These are phyloP conservation scores for Mus spicilegus DNA, from an alignment of 2,113 vertebrate genomes.

Conservation along the genomic window DNA sequence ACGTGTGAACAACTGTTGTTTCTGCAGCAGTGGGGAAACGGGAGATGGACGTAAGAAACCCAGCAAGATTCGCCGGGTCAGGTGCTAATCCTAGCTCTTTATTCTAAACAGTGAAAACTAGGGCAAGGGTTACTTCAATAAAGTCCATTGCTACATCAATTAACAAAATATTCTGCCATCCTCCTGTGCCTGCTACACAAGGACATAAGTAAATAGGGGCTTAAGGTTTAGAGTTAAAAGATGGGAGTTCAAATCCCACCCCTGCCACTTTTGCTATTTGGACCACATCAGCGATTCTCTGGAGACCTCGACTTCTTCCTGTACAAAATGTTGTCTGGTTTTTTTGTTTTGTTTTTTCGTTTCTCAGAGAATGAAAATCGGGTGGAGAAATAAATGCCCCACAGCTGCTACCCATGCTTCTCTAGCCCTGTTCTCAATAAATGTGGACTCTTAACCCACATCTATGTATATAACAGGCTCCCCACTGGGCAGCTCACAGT, in stretches of 20 bases:
- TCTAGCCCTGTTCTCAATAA: not conserved
- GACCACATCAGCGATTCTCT: not conserved
- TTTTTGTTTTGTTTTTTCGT: not conserved
- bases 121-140: not conserved
- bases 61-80: not conserved
- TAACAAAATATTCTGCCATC: not conserved
- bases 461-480: not conserved
- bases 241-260: not conserved
- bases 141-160: not conserved
- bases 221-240: not conserved
- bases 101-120: not conserved
- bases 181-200: not conserved
- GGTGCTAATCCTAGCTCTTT: not conserved
- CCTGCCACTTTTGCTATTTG: not conserved
- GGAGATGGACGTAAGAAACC: not conserved
- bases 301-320: not conserved
- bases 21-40: not conserved
- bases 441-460: not conserved
- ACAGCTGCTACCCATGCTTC: not conserved
- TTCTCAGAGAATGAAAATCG: not conserved
- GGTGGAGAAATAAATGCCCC: not conserved
- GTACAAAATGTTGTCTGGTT: not conserved
- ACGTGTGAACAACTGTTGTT: not conserved
- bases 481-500: not conserved
- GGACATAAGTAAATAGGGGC: not conserved